Percentiles rank a stretch among this genome's conserved stretches.
Conservation (phyloP, 2,797 vertebrate species). For the Myotis daubentonii region DNA sequence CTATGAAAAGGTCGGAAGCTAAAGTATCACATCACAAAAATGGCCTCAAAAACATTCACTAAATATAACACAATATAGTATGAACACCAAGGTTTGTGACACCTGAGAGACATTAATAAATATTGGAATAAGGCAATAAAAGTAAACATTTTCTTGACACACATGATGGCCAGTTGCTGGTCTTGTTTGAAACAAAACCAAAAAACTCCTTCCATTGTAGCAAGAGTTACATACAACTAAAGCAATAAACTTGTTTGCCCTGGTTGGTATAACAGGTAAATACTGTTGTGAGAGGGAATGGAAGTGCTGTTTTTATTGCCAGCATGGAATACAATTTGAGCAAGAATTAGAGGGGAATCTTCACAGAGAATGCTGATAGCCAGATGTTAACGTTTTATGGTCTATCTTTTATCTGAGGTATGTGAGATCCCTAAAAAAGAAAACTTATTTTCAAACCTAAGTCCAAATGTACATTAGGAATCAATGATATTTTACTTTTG, state of each 20-base stretch:
- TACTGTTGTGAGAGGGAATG: background rate
- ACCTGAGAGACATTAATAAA: constrained; percentile 35
- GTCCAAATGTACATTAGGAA: background rate
- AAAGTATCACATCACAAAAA: constrained; percentile 32
- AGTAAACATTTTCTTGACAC: background rate
- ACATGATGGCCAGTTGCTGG: background rate
- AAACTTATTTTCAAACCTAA: background rate
- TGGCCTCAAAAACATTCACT: background rate
- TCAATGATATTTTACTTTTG: constrained; percentile 19
- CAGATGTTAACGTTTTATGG: background rate
- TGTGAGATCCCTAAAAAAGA: background rate
- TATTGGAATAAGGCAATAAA: background rate
- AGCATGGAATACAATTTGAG: background rate
- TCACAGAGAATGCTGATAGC: background rate
- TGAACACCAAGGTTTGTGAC: background rate
- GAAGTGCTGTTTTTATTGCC: background rate
- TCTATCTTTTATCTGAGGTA: background rate
- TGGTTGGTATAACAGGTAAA: background rate
- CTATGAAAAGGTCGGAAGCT: constrained; percentile 27
- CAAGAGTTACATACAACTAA: background rate
- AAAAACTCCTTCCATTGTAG: background rate
- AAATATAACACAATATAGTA: background rate
- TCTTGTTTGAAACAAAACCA: background rate
- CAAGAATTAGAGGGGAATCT: background rate
- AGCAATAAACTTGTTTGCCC: background rate